Percentiles rank a stretch among this genome's conserved stretches.
These are phyloP conservation scores for Archips xylosteana DNA, from an alignment of 2,888 invertebrate genomes.

Conservation along the genomic window DNA sequence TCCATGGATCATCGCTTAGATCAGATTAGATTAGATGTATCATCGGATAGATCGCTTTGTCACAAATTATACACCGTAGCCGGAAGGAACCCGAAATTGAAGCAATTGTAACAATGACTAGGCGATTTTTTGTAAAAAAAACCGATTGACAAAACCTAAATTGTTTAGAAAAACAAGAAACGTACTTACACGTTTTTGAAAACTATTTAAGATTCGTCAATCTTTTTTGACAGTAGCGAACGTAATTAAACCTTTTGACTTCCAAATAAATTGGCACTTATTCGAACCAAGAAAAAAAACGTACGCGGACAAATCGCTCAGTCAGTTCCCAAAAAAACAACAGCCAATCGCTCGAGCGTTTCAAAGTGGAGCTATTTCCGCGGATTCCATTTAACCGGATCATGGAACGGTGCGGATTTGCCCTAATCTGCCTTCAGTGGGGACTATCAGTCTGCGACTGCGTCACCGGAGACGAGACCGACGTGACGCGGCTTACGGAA, in stretches of 20 bases:
- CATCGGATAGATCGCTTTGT: too few relatives aligned
- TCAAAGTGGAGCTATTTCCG: constrained; percentile 36
- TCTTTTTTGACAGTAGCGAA: too few relatives aligned
- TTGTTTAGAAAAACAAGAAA: too few relatives aligned
- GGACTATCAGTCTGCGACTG: constrained; percentile 41
- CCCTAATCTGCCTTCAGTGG: constrained; percentile 46
- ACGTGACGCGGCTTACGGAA: constrained; percentile 22
- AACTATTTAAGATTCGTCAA: too few relatives aligned
- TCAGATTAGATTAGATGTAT: too few relatives aligned
- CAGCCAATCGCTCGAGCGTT: constrained; percentile 30
- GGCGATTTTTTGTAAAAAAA: too few relatives aligned
- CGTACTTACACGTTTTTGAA: too few relatives aligned
- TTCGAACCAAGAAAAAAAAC: not conserved
- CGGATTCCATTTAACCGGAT: constrained; percentile 47
- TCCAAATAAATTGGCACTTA: not conserved
- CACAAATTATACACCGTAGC: too few relatives aligned
- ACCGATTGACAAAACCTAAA: too few relatives aligned
- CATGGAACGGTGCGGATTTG: constrained; percentile 45
- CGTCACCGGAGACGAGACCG: constrained; percentile 9
- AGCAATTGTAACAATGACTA: too few relatives aligned
- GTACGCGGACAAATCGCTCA: constrained; percentile 2
- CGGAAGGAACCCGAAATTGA: too few relatives aligned
- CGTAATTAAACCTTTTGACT: not conserved
- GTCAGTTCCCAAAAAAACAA: constrained; percentile 19
- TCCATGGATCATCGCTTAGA: not conserved